Base-by-base conservation (phyloP, 2,797 vertebrate species). In the Limosa lapponica region DNA sequence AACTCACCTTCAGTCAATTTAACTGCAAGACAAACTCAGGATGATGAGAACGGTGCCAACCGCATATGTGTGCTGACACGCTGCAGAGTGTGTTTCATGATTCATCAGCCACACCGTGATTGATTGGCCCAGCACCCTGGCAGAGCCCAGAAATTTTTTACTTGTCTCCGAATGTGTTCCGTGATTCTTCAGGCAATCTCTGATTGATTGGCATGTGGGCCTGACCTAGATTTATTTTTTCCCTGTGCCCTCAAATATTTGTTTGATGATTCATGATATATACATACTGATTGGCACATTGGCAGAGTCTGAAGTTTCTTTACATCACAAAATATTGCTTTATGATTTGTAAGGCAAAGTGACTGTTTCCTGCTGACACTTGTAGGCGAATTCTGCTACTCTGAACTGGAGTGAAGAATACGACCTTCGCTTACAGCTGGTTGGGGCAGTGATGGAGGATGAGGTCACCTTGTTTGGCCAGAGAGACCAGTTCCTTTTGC, bases 21-120 rank as follows among this genome's bases (percentile, higher is more conserved):
- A 95, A 91, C 73, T 88, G 82, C 81, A 92, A 97, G 96, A 97
- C 95, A 97, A 96, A 96, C 89, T 96, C 39, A 6, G 87, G 96
- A 55, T 90, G 92, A 93, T 94, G 95, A 96, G 77, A 95, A 83
- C 41, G n/a, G 92, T 96, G 95, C 93, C 96, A 95, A 79, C 86
- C 11, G 75, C 0, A 34, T 96, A 95, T 96, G 84, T 83, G 97
- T 87, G 86, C 95, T 96, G 97, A 97, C 97, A 97, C 16, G 95
- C 91, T 90, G 89, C 87, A 78, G 87, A 96, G 78, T 74, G 82
- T 72, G 93, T 93, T 96, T 97, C 95, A 89, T 96, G 97, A 97
- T 97, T 97, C 97, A 97, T 97, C 96, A 96, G 86, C 84, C 3
- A 27, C 87, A 82, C 66, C 1, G 2, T 96, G 97, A 97, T 96